A percentile compares a stretch with the other conserved stretches of the same genome.
phyloP scores from a whole-genome alignment of 2,797 vertebrate genomes.

The Schizothorax lantsangensis region DNA sequence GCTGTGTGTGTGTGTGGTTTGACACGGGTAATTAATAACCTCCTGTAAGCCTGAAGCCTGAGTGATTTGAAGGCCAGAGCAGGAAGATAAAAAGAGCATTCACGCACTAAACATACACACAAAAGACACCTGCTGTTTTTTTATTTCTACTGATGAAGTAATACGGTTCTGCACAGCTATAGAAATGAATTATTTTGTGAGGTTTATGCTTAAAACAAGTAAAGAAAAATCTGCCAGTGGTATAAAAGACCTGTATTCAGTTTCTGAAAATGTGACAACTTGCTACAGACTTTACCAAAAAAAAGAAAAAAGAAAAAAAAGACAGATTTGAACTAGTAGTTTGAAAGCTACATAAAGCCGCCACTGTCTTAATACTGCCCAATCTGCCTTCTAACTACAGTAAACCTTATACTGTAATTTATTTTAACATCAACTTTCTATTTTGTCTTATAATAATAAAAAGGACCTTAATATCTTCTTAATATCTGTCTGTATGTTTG shows the following conservation, averaged over 20 bases:
- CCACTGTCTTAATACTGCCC: neutral
- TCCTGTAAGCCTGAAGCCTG: conserved; percentile 59
- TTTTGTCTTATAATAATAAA: neutral
- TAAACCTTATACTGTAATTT: neutral
- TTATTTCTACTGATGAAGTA: conserved; percentile 15
- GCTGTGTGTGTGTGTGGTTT: conserved; percentile 40
- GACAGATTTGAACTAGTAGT: neutral
- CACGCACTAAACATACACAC: conserved; percentile 40
- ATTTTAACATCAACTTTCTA: too few species aligned
- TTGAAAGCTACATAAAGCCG: neutral
- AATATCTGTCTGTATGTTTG: neutral
- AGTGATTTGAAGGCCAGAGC: conserved; percentile 64
- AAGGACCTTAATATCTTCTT: neutral
- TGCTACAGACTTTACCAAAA: neutral
- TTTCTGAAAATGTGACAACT: neutral
- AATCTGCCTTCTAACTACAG: neutral
- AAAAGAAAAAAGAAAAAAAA: neutral
- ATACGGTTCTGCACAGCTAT: neutral
- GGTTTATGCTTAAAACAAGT: neutral
- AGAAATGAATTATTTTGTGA: neutral
- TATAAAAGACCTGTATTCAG: conserved; percentile 4
- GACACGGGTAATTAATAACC: conserved; percentile 66
- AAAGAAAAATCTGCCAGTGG: neutral
- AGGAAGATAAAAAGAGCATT: conserved; percentile 58
- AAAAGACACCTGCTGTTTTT: conserved; percentile 24